Evolutionary conservation across 2,113 vertebrate species (phyloP), one percentile per base, ranked within the genome.

Genomic region (Theristicus caerulescens): DNA sequence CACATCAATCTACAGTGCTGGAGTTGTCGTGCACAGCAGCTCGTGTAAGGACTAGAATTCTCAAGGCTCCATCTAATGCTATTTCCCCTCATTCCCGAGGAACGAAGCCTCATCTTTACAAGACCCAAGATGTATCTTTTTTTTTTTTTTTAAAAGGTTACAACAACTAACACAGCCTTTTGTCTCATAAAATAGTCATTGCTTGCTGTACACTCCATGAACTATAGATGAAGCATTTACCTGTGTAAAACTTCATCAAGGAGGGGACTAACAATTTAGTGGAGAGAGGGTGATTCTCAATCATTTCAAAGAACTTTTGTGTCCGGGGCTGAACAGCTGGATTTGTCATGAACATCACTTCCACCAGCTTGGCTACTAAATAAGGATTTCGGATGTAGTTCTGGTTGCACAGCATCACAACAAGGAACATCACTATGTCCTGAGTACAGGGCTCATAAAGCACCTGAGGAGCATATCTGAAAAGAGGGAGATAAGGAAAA

Each of bases 181-280:
- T 86, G 8, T 20, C 42, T 86, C 32, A 1, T 4, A n/a, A n/a
- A 72, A 66, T 5, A 8, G 10, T 34, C 31, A 8, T 22, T 49
- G 25, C n/a, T 57, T 29, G 11, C 11, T 11, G 21, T 20, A 47
- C 36, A 12, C 21, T 51, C 57, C 3, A 44, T 26, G 52, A 87
- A 11, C 29, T 47, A n/a, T 0, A 71, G 20, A 42, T 3, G 8
- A 58, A 88, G 42, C 46, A 73, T 96, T 90, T 84, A 99, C 99
- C 99, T 77, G 99, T 99, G 96, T 99, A 99, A 98, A 99, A 99
- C 97, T 99, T 99, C 99, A 99, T 99, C 94, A 99, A 98, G n/a
- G 99, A 99, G 8, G 99, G 99, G 34, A 99, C 99, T 82, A 99
- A 98, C 95, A 99, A 97, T 94, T 99, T 99, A 88, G 99, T 97